Evolutionary conservation across 1,140 invertebrate species (phyloP), one percentile per base, ranked within the genome.

Genomic region (Scylla paramamosain): DNA sequence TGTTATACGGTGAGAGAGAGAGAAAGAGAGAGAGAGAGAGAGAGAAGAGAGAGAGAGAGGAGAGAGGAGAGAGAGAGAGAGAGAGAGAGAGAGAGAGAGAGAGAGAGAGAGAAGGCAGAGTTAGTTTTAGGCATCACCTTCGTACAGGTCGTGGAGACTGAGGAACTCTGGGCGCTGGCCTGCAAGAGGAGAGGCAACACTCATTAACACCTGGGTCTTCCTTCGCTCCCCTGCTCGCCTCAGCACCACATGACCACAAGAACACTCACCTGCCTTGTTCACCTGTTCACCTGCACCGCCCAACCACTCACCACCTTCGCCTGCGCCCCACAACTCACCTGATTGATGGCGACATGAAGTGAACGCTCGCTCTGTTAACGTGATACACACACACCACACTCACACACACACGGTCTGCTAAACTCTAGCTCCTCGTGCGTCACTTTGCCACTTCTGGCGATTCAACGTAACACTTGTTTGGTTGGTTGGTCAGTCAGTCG

Each of bases 71-170:
- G 12, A 39, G 32, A 25, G 45, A 88, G 20, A 39, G 31, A 45
- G 31, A 32, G 86, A 88, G 20, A 45, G 45, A 48, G 45, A 88
- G 86, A 29, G 28, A 88, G 31, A 88, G 31, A 32, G 31, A 31
- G 86, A 88, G 31, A 88, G 28, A 88, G 86, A 32, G 31, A 31
- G 86, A 88, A 14, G 31, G 29, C 14, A 39, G 87, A 4, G 45
- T 3, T 0, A 89, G 89, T 4, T 0, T 0, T 12, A 59, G 46
- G 46, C 82, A 86, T 94, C 93, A 94, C 93, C 93, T 94, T 94
- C 87, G 87, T 94, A 88, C 67, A 94, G 45, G 88, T 94, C 93
- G 93, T 94, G 93, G 29, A 94, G 93, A 39, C 84, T 91, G 59
- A 94, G 88, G 32, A 59, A 82, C 86, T 94, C 93, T 20, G 93